Conservation (phyloP, 1,140 invertebrate genomes). For the Platyura marginata region DNA sequence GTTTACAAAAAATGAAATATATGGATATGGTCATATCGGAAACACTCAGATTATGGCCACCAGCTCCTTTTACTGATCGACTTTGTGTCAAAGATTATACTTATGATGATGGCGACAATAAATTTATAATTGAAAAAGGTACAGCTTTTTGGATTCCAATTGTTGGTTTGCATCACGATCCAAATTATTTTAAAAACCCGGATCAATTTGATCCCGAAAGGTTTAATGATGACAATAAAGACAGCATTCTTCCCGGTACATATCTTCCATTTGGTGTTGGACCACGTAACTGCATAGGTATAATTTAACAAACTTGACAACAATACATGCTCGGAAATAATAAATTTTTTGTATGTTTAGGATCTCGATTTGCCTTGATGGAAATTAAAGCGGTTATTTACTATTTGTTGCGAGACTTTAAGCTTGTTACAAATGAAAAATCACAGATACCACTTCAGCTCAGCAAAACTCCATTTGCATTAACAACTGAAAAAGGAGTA, state of each 20-base stretch:
- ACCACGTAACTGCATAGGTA: conserved; percentile 27
- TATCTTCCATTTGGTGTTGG: conserved; percentile 26
- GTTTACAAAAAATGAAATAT: conserved; percentile 21
- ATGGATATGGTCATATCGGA: conserved; percentile 27
- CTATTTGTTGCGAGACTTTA: conserved; percentile 1
- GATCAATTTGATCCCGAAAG: conserved; percentile 31
- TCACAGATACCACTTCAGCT: conserved; percentile 9
- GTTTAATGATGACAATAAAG: conserved; percentile 27
- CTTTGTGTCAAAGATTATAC: conserved; percentile 17
- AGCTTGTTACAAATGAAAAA: neutral
- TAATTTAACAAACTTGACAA: conserved; percentile 7
- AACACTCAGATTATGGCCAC: conserved; percentile 34
- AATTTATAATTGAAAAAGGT: conserved; percentile 5
- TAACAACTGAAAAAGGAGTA: conserved; percentile 17
- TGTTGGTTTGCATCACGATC: conserved; percentile 25
- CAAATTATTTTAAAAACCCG: conserved; percentile 30
- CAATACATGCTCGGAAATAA: neutral
- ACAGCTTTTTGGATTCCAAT: conserved; percentile 24
- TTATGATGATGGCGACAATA: conserved; percentile 8
- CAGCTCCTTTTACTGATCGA: conserved; percentile 26
- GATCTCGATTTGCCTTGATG: neutral
- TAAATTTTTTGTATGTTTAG: neutral
- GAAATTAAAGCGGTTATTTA: neutral
- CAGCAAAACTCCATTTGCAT: conserved; percentile 15
- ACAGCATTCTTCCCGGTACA: conserved; percentile 10